Percentiles rank a stretch among this genome's conserved stretches.
phyloP scores from a whole-genome alignment of 92 coral and sea anemone species.

The Epizoanthus ramosus region DNA sequence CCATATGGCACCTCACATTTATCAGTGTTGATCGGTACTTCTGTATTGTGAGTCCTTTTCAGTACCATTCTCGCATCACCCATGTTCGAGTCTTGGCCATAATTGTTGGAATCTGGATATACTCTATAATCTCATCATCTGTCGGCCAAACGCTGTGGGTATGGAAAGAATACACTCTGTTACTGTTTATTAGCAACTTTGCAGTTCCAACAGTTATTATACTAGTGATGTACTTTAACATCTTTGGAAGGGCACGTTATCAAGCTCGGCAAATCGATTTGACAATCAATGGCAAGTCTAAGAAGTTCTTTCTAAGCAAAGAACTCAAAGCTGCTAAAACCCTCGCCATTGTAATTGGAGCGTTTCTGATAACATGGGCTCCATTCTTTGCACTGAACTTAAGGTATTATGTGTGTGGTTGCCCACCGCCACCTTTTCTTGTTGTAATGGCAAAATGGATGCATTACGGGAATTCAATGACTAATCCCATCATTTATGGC shows the following conservation, averaged over 20 bases:
- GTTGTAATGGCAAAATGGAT: conserved; percentile 91
- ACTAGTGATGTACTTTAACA: conserved; percentile 77
- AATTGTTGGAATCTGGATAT: conserved; percentile 71
- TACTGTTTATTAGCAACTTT: conserved; percentile 75
- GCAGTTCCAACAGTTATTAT: conserved; percentile 78
- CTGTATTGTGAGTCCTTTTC: conserved; percentile 79
- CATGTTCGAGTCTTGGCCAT: conserved; percentile 61
- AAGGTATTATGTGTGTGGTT: conserved; percentile 61
- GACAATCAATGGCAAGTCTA: conserved; percentile 79
- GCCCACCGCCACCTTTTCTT: conserved; percentile 63
- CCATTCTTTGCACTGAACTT: conserved; percentile 94
- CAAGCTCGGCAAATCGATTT: conserved; percentile 85
- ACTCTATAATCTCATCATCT: conserved; percentile 70
- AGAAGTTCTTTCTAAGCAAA: conserved; percentile 72
- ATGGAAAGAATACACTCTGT: conserved; percentile 57
- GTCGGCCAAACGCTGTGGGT: conserved; percentile 70
- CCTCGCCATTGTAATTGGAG: conserved; percentile 91
- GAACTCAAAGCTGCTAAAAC: conserved; percentile 97
- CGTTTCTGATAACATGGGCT: conserved; percentile 93
- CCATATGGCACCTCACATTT: conserved; percentile 89
- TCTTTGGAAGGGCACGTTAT: conserved; percentile 82
- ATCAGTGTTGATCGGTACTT: conserved; percentile 92
- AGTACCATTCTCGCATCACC: conserved; percentile 77
- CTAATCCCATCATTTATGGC: conserved; percentile 92
- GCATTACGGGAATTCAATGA: conserved; percentile 91